Evolutionary conservation across 2,888 invertebrate species (phyloP).

Genomic region (Napeogenes sylphis): DNA sequence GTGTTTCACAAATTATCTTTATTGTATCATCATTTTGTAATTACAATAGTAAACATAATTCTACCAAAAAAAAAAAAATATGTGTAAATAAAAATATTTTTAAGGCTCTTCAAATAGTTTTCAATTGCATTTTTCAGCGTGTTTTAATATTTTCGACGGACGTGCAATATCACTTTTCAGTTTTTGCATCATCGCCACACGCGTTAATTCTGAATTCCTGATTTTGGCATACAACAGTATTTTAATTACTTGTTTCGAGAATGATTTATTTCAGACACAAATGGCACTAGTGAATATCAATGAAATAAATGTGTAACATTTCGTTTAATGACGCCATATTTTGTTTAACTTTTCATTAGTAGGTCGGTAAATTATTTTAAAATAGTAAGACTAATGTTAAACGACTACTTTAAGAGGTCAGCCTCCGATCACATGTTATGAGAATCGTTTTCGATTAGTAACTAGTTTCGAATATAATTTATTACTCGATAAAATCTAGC

Average conservation of each 20-base stretch:
- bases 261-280: conserved; percentile 70
- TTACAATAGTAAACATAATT: too few relatives aligned
- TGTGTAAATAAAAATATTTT: not conserved
- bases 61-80: too few relatives aligned
- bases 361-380: too few relatives aligned
- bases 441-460: conserved; percentile 3
- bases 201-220: conserved; percentile 66
- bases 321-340: too few relatives aligned
- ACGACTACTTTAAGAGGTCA: not conserved
- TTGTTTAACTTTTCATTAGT: too few relatives aligned
- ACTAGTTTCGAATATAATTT: not conserved
- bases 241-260: conserved; percentile 76
- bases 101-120: conserved; percentile 4
- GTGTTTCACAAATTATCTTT: not conserved
- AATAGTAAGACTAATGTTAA: too few relatives aligned
- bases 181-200: conserved; percentile 45
- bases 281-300: conserved; percentile 41
- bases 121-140: conserved; percentile 28
- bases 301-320: too few relatives aligned
- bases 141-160: conserved; percentile 42
- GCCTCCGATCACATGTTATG: not conserved
- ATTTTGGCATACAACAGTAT: conserved; percentile 70
- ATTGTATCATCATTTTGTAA: too few relatives aligned
- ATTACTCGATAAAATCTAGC: not conserved
- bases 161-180: conserved; percentile 48